Conservation (phyloP, 2,888 invertebrate genomes). For the Nomada hirtipes region DNA sequence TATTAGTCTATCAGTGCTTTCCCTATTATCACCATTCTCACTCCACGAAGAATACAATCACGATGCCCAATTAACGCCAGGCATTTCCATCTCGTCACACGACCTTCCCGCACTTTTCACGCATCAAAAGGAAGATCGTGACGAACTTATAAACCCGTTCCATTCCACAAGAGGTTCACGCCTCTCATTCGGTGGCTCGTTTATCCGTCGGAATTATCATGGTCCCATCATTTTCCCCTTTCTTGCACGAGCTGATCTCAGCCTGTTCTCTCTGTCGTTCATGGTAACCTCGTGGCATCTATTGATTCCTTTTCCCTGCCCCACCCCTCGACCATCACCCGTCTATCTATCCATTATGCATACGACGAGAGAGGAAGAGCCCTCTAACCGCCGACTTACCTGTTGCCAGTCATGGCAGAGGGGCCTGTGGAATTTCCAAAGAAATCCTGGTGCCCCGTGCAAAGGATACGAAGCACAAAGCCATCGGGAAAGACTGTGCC, state of each 20-base stretch:
- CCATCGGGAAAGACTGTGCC: neutral
- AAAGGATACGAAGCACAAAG: constrained; percentile 10
- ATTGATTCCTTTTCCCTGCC: constrained; percentile 46
- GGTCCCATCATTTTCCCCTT: constrained; percentile 4
- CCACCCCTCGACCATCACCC: constrained; percentile 13
- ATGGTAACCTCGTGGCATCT: constrained; percentile 40
- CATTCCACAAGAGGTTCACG: neutral
- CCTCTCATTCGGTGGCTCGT: constrained; percentile 7
- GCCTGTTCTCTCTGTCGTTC: constrained; percentile 4
- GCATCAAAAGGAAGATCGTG: no score
- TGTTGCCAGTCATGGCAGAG: constrained; percentile 58
- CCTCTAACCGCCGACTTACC: constrained; percentile 62
- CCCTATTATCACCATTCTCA: no score
- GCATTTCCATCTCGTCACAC: no score
- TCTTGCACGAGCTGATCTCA: constrained; percentile 2
- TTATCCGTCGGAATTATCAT: constrained; percentile 48
- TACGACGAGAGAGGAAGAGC: constrained; percentile 55
- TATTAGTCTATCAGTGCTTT: no score
- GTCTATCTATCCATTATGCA: constrained; percentile 64
- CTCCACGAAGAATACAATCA: no score
- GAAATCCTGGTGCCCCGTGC: constrained; percentile 14
- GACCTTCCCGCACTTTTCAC: no score
- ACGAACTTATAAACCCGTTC: neutral
- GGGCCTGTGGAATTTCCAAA: constrained; percentile 46
- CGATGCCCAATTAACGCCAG: no score